Conservation (phyloP, 2,888 invertebrate species). For the Marronus borbonicus region DNA sequence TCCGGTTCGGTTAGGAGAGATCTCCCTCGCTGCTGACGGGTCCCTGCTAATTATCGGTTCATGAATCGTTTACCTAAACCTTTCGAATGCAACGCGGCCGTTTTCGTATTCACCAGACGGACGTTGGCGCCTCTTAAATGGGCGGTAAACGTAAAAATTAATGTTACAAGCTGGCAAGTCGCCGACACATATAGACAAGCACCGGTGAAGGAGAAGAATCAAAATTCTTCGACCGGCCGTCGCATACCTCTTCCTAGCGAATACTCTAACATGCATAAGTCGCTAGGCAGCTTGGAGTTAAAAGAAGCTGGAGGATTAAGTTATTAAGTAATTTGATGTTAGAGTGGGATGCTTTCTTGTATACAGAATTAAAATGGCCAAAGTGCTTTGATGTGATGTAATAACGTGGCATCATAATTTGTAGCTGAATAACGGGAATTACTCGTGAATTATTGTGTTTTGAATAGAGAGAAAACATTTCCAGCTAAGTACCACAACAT, state of each 20-base stretch:
- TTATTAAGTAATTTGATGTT: slow-evolving; percentile 2
- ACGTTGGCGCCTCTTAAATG: slow-evolving; percentile 37
- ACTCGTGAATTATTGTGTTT: no score
- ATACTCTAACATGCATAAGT: background rate
- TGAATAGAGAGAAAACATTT: no score
- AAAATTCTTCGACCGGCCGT: slow-evolving; percentile 13
- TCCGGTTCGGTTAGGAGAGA: background rate
- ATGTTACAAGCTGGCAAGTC: slow-evolving; percentile 37
- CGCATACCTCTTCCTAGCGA: background rate
- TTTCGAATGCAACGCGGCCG: slow-evolving; percentile 17
- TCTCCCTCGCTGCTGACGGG: background rate
- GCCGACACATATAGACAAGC: slow-evolving; percentile 11
- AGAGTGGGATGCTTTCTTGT: background rate
- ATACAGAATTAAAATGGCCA: background rate
- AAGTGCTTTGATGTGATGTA: background rate
- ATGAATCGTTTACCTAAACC: slow-evolving; percentile 39
- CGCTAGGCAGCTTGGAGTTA: background rate
- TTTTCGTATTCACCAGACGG: slow-evolving; percentile 26
- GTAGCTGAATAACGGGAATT: no score
- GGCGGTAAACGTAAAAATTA: slow-evolving; percentile 42
- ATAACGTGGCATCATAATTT: no score
- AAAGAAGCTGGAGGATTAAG: background rate
- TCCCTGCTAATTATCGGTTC: slow-evolving; percentile 20
- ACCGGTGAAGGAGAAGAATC: slow-evolving; percentile 5
- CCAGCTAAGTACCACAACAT: no score